Conservation (phyloP, 2,797 vertebrate genomes). For the Gouania willdenowi region DNA sequence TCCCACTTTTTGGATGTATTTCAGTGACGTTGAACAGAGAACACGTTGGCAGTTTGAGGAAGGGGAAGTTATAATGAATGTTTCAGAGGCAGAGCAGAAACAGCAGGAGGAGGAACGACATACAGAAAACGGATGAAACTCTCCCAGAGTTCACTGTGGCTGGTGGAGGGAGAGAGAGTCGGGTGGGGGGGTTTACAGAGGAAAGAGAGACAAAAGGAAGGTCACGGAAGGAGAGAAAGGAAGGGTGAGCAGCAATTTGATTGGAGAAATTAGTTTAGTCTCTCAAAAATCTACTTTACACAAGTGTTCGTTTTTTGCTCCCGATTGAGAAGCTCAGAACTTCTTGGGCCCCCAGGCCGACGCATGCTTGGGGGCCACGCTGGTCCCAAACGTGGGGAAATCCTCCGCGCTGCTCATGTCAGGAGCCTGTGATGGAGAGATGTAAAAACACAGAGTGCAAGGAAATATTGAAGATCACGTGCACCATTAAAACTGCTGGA, state of each 20-base stretch:
- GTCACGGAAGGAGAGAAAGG: conserved; percentile 20
- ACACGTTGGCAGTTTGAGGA: neutral
- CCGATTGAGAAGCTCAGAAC: conserved; percentile 50
- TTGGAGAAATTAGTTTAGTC: conserved; percentile 31
- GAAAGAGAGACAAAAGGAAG: conserved; percentile 18
- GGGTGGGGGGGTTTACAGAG: conserved; percentile 16
- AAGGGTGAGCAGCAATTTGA: conserved; percentile 62
- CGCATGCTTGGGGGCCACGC: conserved; percentile 72
- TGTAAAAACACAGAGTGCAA: too few species aligned
- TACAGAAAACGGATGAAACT: neutral
- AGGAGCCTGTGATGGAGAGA: conserved; percentile 71
- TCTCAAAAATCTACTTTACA: conserved; percentile 39
- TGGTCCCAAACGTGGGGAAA: conserved; percentile 77
- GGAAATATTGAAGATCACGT: too few species aligned
- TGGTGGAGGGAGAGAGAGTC: conserved; percentile 55
- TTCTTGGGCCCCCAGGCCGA: conserved; percentile 81
- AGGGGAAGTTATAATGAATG: neutral
- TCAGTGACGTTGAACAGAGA: neutral
- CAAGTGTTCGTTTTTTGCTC: conserved; percentile 11
- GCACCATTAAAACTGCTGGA: too few species aligned
- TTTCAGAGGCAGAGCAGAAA: conserved; percentile 30
- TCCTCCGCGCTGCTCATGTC: conserved; percentile 82
- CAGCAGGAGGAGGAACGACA: conserved; percentile 14
- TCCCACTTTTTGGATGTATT: neutral
- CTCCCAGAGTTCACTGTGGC: conserved; percentile 57